phyloP scores from a whole-genome alignment of 2,113 vertebrate species.

The Recurvirostra avosetta region DNA sequence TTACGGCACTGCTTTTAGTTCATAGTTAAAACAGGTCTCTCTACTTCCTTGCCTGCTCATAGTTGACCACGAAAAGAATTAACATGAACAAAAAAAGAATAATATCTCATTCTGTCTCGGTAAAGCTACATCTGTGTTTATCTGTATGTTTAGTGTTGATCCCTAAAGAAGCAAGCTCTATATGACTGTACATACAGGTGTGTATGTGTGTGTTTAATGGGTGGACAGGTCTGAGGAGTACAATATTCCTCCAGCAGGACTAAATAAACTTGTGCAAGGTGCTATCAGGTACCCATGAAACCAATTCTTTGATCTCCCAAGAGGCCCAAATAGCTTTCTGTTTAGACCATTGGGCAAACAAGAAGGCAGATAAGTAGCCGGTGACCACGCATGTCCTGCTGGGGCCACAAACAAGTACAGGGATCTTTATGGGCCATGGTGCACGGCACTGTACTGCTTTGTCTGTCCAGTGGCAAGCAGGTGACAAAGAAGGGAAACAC shows the following conservation, averaged over 20 bases:
- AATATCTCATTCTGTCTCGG: not conserved
- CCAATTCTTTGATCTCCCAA: not conserved
- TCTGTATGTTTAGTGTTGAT: not conserved
- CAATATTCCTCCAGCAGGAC: not conserved
- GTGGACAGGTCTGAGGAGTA: not conserved
- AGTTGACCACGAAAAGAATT: not conserved
- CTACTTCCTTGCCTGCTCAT: not conserved
- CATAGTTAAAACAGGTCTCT: not conserved
- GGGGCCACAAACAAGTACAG: not conserved
- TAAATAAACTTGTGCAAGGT: not conserved
- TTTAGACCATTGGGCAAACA: not conserved
- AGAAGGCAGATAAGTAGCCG: not conserved
- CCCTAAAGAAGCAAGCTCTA: not conserved
- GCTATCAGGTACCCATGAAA: not conserved
- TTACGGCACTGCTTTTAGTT: not conserved
- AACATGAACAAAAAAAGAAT: not conserved
- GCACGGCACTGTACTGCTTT: rapidly evolving
- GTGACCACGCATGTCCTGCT: not conserved
- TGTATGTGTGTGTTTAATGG: not conserved
- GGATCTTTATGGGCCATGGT: not conserved
- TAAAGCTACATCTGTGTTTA: not conserved
- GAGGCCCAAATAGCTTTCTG: not conserved
- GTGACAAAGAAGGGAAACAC: not conserved
- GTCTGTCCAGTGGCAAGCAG: not conserved
- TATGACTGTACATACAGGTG: not conserved